These are phyloP conservation scores for Pseudomyrmex flavicornis DNA, from an alignment of 1,140 invertebrate genomes.

Conservation along the genomic window DNA sequence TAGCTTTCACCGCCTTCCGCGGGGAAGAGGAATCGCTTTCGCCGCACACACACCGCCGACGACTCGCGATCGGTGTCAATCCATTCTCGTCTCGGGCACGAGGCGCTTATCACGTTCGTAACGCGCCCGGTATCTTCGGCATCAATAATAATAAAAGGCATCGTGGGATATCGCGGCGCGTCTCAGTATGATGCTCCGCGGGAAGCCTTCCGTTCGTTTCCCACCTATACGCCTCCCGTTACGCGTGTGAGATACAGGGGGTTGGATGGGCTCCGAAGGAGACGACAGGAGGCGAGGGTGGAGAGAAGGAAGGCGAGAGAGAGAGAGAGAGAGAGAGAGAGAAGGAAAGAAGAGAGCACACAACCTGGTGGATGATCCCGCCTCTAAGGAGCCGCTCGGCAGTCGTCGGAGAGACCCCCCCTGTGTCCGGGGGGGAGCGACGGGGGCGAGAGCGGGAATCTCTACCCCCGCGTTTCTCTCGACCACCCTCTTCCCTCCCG, in stretches of 20 bases:
- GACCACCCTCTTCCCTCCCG: slow-evolving; percentile 60
- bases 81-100: slow-evolving; percentile 47
- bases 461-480: slow-evolving; percentile 45
- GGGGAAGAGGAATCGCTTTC: background rate
- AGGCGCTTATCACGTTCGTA: slow-evolving; percentile 46
- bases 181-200: slow-evolving; percentile 57
- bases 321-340: background rate
- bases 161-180: slow-evolving; percentile 53
- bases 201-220: slow-evolving; percentile 61
- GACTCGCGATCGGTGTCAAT: slow-evolving; percentile 49
- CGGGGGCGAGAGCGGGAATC: slow-evolving; percentile 56
- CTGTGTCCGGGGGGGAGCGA: slow-evolving; percentile 43
- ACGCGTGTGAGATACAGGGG: background rate
- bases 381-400: slow-evolving; percentile 80
- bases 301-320: slow-evolving; percentile 10
- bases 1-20: slow-evolving; percentile 47
- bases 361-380: slow-evolving; percentile 83
- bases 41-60: slow-evolving; percentile 26
- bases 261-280: slow-evolving; percentile 13
- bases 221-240: slow-evolving; percentile 38
- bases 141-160: slow-evolving; percentile 59
- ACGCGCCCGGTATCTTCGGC: slow-evolving; percentile 33
- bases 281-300: slow-evolving; percentile 16
- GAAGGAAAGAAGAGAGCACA: slow-evolving; percentile 66
- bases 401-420: slow-evolving; percentile 11